Percentiles rank a stretch among this genome's conserved stretches.
Evolutionary conservation across 2,888 invertebrate genomes (phyloP).

Genomic region (Idaea biselata): DNA sequence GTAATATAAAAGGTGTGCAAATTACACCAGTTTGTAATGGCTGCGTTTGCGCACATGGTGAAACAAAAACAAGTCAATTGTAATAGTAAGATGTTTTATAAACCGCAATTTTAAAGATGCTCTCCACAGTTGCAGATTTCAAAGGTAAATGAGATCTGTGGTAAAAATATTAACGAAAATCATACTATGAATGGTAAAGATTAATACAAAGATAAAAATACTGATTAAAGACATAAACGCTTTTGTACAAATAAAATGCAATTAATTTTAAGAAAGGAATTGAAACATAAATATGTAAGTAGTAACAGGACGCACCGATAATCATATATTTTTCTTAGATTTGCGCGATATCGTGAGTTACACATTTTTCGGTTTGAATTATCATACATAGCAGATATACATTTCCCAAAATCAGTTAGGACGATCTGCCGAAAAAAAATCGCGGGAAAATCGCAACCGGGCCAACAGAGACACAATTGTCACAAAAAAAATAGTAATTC

Average conservation of each 20-base stretch:
- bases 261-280: not conserved
- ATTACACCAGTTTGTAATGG: not conserved
- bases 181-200: not conserved
- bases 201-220: not conserved
- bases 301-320: too few species aligned
- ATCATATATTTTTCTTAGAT: too few species aligned
- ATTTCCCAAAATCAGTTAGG: too few species aligned
- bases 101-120: not conserved
- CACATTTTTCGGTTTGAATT: too few species aligned
- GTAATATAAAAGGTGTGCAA: not conserved
- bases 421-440: too few species aligned
- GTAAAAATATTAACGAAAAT: not conserved
- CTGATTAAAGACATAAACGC: not conserved
- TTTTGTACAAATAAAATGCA: not conserved
- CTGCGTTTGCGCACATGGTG: not conserved
- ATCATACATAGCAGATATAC: too few species aligned
- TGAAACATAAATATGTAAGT: too few species aligned
- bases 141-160: not conserved
- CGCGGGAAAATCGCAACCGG: too few species aligned
- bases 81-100: not conserved
- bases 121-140: not conserved
- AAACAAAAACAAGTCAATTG: not conserved
- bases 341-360: too few species aligned
- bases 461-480: too few species aligned
- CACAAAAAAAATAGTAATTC: constrained; percentile 9